Evolutionary conservation across 1,140 invertebrate genomes (phyloP), one percentile per base, ranked within the genome.

Genomic region (Dendrolimus punctatus): DNA sequence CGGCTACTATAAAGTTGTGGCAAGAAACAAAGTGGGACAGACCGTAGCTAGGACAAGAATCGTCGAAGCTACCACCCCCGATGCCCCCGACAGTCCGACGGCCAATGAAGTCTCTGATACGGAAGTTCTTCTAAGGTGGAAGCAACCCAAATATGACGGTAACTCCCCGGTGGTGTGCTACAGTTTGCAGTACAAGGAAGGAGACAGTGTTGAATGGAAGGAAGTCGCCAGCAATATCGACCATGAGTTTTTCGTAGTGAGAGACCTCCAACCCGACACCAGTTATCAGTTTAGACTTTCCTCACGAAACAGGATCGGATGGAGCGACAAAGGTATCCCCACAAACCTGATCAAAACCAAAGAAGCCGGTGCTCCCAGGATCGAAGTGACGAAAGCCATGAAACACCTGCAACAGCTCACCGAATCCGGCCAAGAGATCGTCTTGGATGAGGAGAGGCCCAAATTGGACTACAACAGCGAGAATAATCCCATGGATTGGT

Each of bases 1-100:
- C 42, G 98, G 98, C 0, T 93, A 96, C 61, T 99, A 99, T 79
- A 99, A 98, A 79, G 96, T 97, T 7, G 95, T 98, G 2, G 98
- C 97, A 0, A 87, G 96, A 23, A 98, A 98, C 70, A 92, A 93
- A 60, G 89, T 94, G 23, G 94, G 94, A 7, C 94, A 95, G 67
- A 95, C 93, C 0, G 90, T 93, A 0, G 90, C 92, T 0, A 87
- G 93, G 55, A 91, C 93, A 4, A 90, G 94, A 52, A 87, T 96
- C n/a, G 91, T 95, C 0, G 76, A 91, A 64, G 92, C 93, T 7
- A 90, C 91, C 49, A 89, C 91, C 6, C 96, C 97, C 0, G 92
- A 92, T 62, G 90, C 94, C 9, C 96, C 96, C 0, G 95, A 97
- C 70, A 93, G 95, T 9, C 97, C 97, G 0, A 93, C 95, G 64